A percentile compares a stretch with the other conserved stretches of the same genome.
phyloP scores from a whole-genome alignment of 2,113 vertebrate species.

The Myocastor coypus region DNA sequence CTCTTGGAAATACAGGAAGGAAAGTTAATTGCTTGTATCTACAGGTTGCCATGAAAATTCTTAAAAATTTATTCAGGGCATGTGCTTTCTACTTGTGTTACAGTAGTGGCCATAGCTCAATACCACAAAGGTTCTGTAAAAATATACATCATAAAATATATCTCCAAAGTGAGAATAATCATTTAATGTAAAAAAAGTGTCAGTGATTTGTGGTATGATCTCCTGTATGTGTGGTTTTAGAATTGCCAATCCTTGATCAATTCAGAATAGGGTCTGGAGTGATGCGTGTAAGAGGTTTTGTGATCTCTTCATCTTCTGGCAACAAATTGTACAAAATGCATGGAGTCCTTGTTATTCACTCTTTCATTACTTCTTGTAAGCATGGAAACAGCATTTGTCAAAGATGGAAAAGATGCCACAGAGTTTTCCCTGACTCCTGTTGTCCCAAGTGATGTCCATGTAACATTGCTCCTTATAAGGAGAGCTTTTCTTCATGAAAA shows the following conservation, averaged over 20 bases:
- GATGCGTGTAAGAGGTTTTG: not conserved
- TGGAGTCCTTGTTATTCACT: not conserved
- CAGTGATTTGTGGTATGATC: not conserved
- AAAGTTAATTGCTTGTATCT: not conserved
- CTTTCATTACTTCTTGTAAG: not conserved
- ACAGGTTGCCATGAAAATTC: not conserved
- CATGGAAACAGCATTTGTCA: not conserved
- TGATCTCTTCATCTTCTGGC: not conserved
- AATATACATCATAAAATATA: not conserved
- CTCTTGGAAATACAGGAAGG: not conserved
- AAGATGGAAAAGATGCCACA: not conserved
- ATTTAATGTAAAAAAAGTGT: not conserved
- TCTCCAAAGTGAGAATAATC: not conserved
- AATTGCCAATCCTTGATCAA: not conserved
- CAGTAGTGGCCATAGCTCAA: not conserved
- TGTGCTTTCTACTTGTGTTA: not conserved
- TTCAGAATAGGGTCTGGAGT: not conserved
- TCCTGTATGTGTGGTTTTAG: not conserved
- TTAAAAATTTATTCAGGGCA: not conserved
- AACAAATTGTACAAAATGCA: conserved; percentile 1
- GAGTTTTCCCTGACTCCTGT: not conserved
- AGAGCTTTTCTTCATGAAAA: conserved; percentile 6
- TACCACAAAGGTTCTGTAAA: not conserved
- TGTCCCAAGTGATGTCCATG: not conserved
- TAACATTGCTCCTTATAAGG: not conserved